Base-by-base conservation (phyloP, 2,888 invertebrate species). In the Lepidonotus clava region DNA sequence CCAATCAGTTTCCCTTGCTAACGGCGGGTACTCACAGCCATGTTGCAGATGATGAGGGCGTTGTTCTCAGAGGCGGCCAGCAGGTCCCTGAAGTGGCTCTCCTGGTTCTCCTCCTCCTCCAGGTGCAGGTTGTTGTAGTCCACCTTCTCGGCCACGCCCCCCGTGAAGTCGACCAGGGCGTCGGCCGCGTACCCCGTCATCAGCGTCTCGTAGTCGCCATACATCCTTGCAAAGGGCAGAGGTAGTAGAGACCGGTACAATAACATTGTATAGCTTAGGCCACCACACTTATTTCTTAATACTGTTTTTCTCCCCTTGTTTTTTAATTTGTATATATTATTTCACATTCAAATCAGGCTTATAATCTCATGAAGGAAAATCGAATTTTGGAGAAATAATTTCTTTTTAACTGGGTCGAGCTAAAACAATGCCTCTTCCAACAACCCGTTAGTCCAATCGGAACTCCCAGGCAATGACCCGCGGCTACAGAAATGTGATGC, bases 161-260 rank as follows among this genome's bases (percentile, higher is more conserved):
- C 95, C 5, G 96, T 95, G 89, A 96, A 95, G 91, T 95, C 95
- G 5, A 95, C 95, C 84, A 96, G 93, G 0, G 95, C 95, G 91
- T 96, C 95, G 28, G 95, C 95, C 18, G 96, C 92, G 87, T 95
- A 95, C 0, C 96, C 96, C 4, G 88, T 95, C 94, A 85, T 95
- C 88, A 96, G 92, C 0, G 95, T 95, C 90, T 95, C 95, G 91
- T 96, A 96, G 87, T 95, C 95, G 0, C 95, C 95, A 90, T 95
- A 95, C 61, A 96, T 89, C 87, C 95, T 95, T n/a, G n/a, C 87
- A 61, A 92, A 86, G 4, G 46, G 6, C 18, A 46, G 46, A 46
- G 46, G 46, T 46, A 46, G 18, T 46, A 46, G 14, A 34, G 32
- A n/a, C 18, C 8, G 18, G 18, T 46, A 46, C 18, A 18, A 46